A percentile compares a stretch with the other conserved stretches of the same genome.
Conservation (phyloP, 2,888 invertebrate genomes). For the Apocheima hispidaria region DNA sequence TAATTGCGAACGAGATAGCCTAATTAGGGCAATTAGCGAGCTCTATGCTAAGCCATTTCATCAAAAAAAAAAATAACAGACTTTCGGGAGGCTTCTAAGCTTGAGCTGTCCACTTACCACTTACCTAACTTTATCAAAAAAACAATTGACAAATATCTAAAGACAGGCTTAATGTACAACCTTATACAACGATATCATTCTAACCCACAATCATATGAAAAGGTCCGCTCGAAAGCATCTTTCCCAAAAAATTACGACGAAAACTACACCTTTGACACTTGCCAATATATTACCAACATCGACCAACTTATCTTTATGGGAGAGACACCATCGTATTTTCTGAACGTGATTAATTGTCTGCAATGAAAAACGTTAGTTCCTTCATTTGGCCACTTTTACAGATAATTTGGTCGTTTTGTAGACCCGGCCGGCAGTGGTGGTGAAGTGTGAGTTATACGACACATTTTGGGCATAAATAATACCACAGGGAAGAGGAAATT, state of each 20-base stretch:
- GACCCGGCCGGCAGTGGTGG: conserved; percentile 51
- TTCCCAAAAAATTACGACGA: conserved; percentile 52
- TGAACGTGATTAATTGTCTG: not conserved
- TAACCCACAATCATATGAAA: conserved; percentile 21
- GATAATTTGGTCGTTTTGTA: conserved; percentile 28
- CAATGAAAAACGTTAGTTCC: not conserved
- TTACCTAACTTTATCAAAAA: not conserved
- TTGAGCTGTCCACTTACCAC: not conserved
- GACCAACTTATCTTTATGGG: not conserved
- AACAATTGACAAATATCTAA: not conserved
- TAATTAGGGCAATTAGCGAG: no score
- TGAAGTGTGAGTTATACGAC: conserved; percentile 69
- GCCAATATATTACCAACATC: conserved; percentile 57
- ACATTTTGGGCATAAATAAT: conserved; percentile 63
- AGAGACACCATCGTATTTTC: not conserved
- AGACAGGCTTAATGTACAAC: conserved; percentile 3
- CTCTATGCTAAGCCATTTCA: no score
- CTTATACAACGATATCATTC: conserved; percentile 8
- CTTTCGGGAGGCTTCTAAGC: not conserved
- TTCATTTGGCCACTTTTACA: not conserved
- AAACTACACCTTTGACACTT: conserved; percentile 60
- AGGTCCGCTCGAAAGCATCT: conserved; percentile 43
- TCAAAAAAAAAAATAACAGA: no score
- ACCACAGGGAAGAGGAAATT: conserved; percentile 51
- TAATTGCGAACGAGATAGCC: no score